Evolutionary conservation across 2,888 invertebrate genomes (phyloP).

Genomic region (Creontiades dilutus): DNA sequence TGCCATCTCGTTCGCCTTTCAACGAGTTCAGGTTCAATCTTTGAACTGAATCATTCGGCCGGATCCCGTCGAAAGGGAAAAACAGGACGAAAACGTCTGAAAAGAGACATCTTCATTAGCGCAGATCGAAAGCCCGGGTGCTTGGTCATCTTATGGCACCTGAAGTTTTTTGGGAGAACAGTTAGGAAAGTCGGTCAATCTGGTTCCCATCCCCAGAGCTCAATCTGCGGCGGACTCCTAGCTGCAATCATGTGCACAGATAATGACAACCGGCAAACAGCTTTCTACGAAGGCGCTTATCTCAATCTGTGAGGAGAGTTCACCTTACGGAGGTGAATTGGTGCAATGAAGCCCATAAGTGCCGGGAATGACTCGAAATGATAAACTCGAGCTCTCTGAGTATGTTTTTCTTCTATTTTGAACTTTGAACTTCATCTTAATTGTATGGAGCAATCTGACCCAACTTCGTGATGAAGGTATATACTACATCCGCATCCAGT

Average conservation of each 20-base stretch:
- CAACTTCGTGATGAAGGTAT: neutral
- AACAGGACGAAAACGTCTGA: neutral
- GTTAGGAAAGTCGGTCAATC: constrained; percentile 53
- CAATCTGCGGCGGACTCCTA: constrained; percentile 10
- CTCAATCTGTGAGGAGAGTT: constrained; percentile 27
- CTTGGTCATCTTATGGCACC: constrained; percentile 51
- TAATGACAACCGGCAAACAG: constrained; percentile 36
- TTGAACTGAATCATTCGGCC: neutral
- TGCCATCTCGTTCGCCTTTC: neutral
- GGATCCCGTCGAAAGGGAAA: neutral
- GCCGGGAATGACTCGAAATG: constrained; percentile 12
- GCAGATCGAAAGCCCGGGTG: constrained; percentile 28
- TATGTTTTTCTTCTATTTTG: neutral
- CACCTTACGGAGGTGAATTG: constrained; percentile 14
- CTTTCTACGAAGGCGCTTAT: constrained; percentile 39
- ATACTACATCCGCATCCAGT: neutral
- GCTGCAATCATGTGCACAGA: constrained; percentile 42
- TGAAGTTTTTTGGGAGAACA: neutral
- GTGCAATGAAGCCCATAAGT: constrained; percentile 42
- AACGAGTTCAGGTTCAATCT: neutral
- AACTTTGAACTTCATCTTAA: constrained; percentile 5
- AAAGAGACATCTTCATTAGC: constrained; percentile 37
- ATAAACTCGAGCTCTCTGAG: neutral
- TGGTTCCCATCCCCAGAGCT: constrained; percentile 39
- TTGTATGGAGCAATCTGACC: neutral